phyloP scores from a whole-genome alignment of 2,888 invertebrate species.

The Rhingia campestris region DNA sequence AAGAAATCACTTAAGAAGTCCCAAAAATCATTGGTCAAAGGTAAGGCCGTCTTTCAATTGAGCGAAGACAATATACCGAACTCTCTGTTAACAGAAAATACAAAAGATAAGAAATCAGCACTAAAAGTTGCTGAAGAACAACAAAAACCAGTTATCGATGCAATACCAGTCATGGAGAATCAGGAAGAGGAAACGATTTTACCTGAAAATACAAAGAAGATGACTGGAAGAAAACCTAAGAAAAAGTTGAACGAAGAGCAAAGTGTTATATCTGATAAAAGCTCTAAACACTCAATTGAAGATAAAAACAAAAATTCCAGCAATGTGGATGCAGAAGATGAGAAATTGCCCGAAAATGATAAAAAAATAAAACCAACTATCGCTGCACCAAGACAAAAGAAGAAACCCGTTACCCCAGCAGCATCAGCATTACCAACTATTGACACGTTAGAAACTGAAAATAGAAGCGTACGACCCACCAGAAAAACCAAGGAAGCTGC shows the following conservation, averaged over 20 bases:
- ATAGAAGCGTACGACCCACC: constrained; percentile 83
- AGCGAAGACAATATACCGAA: constrained; percentile 34
- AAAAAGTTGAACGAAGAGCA: constrained; percentile 43
- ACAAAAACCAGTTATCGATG: background rate
- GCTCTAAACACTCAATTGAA: constrained; percentile 18
- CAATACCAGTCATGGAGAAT: background rate
- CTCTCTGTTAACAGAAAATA: constrained; percentile 56
- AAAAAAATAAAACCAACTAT: constrained; percentile 23
- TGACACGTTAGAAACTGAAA: constrained; percentile 74
- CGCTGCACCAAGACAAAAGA: constrained; percentile 71
- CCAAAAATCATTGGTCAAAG: constrained; percentile 17
- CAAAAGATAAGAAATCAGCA: constrained; percentile 29
- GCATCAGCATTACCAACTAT: constrained; percentile 76
- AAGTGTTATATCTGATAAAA: constrained; percentile 31
- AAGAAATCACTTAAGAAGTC: constrained; percentile 66
- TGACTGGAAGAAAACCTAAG: constrained; percentile 55
- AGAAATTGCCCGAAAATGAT: background rate
- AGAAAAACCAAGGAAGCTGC: constrained; percentile 90
- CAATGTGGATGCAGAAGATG: constrained; percentile 2
- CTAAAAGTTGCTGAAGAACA: constrained; percentile 1
- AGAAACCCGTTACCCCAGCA: constrained; percentile 77
- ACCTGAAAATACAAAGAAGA: constrained; percentile 42
- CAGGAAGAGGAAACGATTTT: constrained; percentile 22
- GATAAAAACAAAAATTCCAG: background rate
- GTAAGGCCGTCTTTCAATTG: background rate